Evolutionary conservation across 2,113 vertebrate species (phyloP).

Genomic region (Corythornis madagascariensis): DNA sequence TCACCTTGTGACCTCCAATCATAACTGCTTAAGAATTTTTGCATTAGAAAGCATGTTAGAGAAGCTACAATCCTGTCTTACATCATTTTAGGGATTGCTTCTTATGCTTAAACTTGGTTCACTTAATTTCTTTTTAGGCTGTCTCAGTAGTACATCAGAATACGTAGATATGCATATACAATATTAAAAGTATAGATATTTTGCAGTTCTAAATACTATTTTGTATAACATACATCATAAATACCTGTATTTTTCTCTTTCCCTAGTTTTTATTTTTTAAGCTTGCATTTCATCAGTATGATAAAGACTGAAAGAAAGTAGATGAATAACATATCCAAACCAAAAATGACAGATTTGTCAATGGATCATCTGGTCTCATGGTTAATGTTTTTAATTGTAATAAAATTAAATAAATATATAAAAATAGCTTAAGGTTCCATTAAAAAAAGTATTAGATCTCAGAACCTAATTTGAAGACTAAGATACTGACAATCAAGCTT

Average conservation of each 20-base stretch:
- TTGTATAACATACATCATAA: background rate
- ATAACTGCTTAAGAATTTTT: background rate
- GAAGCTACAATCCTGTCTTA: background rate
- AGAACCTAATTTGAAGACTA: background rate
- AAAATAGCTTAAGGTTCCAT: background rate
- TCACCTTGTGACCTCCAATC: background rate
- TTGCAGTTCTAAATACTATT: background rate
- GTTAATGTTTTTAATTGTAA: background rate
- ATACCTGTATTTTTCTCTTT: background rate
- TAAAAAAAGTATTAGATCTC: background rate
- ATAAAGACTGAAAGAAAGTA: background rate
- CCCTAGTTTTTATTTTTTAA: background rate
- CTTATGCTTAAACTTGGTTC: background rate
- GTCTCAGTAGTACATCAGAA: background rate
- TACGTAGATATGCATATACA: background rate
- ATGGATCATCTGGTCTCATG: background rate
- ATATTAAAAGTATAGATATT: background rate
- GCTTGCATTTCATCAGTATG: background rate
- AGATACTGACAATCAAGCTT: background rate
- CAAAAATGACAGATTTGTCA: background rate
- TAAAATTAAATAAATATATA: background rate
- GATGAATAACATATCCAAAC: background rate
- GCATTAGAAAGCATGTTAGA: background rate
- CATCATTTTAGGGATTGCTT: background rate
- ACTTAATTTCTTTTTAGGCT: background rate